A percentile compares a stretch with the other conserved stretches of the same genome.
phyloP scores from a whole-genome alignment of 2,888 invertebrate species.

The Portevinia maculata region DNA sequence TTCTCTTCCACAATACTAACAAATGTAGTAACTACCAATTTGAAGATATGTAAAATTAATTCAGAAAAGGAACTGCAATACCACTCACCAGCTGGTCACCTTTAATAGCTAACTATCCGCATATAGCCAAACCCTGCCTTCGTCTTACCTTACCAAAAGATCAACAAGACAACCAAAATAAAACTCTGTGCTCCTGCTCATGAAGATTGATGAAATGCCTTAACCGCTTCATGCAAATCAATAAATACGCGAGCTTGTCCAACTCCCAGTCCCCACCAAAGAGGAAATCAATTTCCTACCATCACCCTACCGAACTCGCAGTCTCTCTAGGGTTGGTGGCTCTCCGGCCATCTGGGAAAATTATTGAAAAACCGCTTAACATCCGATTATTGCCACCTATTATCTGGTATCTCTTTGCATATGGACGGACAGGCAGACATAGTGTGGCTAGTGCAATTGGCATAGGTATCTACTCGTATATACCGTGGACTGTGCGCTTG shows the following conservation, averaged over 20 bases:
- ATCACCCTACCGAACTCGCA: constrained; percentile 37
- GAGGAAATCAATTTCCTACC: constrained; percentile 70
- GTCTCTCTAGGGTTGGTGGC: constrained; percentile 30
- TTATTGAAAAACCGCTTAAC: constrained; percentile 73
- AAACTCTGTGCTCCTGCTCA: constrained; percentile 4
- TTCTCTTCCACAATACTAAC: no score
- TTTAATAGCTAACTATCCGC: not conserved
- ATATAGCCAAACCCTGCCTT: not conserved
- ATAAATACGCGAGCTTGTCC: constrained; percentile 39
- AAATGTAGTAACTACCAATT: constrained; percentile 15
- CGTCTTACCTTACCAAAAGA: constrained; percentile 22
- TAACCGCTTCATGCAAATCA: constrained; percentile 58
- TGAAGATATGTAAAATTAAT: constrained; percentile 36
- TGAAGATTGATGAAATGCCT: constrained; percentile 66
- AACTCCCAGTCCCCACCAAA: constrained; percentile 42
- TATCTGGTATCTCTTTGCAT: constrained; percentile 70
- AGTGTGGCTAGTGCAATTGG: constrained; percentile 27
- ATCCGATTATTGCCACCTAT: constrained; percentile 69
- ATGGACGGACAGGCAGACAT: constrained; percentile 20
- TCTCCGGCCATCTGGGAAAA: constrained; percentile 61
- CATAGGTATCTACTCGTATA: constrained; percentile 20
- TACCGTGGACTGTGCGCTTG: constrained; percentile 46
- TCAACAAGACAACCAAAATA: constrained; percentile 19
- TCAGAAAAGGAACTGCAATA: not conserved
- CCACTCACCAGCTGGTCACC: constrained; percentile 20